Base-by-base conservation (phyloP, 2,797 vertebrate genomes). In the Pyrrhura leucotis region DNA sequence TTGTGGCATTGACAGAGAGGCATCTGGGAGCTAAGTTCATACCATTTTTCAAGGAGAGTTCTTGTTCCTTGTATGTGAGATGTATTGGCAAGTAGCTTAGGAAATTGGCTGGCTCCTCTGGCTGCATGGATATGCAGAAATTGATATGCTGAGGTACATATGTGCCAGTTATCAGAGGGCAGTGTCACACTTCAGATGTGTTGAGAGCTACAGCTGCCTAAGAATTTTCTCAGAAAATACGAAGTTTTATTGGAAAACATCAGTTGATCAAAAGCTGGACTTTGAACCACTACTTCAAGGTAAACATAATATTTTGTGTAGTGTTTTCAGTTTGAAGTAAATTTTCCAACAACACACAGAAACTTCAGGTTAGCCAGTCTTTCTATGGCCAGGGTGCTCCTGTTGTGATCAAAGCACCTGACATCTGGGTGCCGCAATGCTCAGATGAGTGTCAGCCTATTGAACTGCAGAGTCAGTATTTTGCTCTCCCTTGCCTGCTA, bases 171-270 rank as follows among this genome's bases (percentile, higher is more conserved):
- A 89, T 82, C 59, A 89, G 83, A 91, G 85, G 85, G 39, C 74
- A 90, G 7, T 40, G 61, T 79, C 44, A 42, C 44, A n/a, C 50
- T 94, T 86, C 0, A 77, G 61, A 82, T 71, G 58, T 74, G 88
- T 90, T 96, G 94, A 94, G 81, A 92, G 81, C 86, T 93, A 54
- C 13, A 53, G n/a, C 61, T 87, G 80, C 84, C 81, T 56, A 31
- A 81, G 39, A 86, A 66, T 76, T 82, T 82, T 77, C 69, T 88
- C 73, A 45, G 62, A 86, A 95, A 88, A 81, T 23, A 44, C 3
- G 6, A 62, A 44, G 12, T 82, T 74, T 90, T 47, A 11, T 19
- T 71, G 54, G 63, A 71, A 95, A 76, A 85, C 67, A 7, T 29
- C 33, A 33, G 12, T 71, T 85, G 54, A 59, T 77, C 50, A 67